A percentile compares a stretch with the other conserved stretches of the same genome.
phyloP scores from a whole-genome alignment of 2,888 invertebrate species.

The Barypeithes pellucidus region DNA sequence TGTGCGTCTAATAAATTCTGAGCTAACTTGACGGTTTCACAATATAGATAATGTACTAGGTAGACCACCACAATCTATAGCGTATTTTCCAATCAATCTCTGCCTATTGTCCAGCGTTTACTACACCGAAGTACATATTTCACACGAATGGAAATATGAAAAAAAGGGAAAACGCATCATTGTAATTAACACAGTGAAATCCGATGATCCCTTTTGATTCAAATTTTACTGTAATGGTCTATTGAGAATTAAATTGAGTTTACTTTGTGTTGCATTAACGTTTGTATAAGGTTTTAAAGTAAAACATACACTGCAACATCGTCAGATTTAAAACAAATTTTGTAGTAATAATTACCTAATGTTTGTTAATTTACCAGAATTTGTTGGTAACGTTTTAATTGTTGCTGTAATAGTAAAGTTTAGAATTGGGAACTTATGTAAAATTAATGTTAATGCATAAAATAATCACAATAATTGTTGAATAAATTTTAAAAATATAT shows the following conservation, averaged over 20 bases:
- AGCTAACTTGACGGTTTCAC: conserved; percentile 2
- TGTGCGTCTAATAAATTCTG: conserved; percentile 9
- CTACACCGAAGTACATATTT: conserved; percentile 20
- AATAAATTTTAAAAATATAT: too few relatives aligned
- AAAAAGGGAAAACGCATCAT: conserved; percentile 26
- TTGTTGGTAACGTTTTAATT: too few relatives aligned
- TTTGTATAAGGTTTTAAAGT: too few relatives aligned
- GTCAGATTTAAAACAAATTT: too few relatives aligned
- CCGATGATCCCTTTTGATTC: conserved; percentile 5
- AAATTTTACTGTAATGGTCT: neutral
- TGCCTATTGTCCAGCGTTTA: conserved; percentile 5
- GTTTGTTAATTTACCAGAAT: too few relatives aligned
- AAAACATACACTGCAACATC: too few relatives aligned
- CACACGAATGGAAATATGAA: conserved; percentile 8
- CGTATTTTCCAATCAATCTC: conserved; percentile 28
- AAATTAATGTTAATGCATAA: too few relatives aligned
- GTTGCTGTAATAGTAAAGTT: too few relatives aligned
- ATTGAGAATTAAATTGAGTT: conserved; percentile 19
- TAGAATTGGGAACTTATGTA: too few relatives aligned
- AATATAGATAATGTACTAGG: conserved; percentile 33
- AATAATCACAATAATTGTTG: too few relatives aligned
- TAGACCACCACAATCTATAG: conserved; percentile 4
- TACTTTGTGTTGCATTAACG: neutral
- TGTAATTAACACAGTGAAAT: conserved; percentile 29
- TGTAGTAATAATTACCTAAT: too few relatives aligned